phyloP scores from a whole-genome alignment of 2,113 vertebrate species.

The Saguinus imperator region DNA sequence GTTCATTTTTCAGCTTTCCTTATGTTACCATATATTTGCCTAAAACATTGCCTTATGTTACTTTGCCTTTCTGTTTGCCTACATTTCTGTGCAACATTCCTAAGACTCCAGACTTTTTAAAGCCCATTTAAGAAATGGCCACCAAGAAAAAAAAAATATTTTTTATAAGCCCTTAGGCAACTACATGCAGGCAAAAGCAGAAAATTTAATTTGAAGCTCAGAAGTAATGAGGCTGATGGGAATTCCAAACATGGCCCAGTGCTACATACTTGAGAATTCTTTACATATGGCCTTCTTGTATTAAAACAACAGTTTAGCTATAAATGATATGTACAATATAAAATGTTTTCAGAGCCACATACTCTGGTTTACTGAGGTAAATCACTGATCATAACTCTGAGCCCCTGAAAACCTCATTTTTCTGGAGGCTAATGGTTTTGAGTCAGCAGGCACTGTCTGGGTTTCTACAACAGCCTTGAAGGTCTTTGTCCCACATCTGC shows the following conservation, averaged over 20 bases:
- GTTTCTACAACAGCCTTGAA: neutral
- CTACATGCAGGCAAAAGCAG: constrained; percentile 55
- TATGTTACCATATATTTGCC: constrained; percentile 64
- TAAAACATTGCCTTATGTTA: constrained; percentile 58
- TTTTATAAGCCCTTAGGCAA: neutral
- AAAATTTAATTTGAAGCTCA: constrained; percentile 58
- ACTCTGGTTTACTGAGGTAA: neutral
- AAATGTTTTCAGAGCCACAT: neutral
- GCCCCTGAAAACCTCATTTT: neutral
- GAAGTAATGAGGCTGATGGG: constrained; percentile 47
- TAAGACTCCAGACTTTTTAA: constrained; percentile 53
- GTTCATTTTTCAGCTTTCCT: constrained; percentile 67
- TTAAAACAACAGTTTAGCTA: constrained; percentile 42
- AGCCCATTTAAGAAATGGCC: constrained; percentile 53
- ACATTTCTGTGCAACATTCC: constrained; percentile 46
- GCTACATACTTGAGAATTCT: neutral
- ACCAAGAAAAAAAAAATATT: constrained; percentile 45
- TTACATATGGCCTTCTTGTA: constrained; percentile 27
- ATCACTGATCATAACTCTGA: neutral
- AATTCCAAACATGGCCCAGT: constrained; percentile 33
- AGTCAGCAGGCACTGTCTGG: neutral
- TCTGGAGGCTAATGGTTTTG: neutral
- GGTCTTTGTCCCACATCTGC: neutral
- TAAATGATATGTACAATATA: neutral
- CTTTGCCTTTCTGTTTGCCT: constrained; percentile 57